Base-by-base conservation (phyloP, 2,113 vertebrate genomes). In the Centrocercus urophasianus region DNA sequence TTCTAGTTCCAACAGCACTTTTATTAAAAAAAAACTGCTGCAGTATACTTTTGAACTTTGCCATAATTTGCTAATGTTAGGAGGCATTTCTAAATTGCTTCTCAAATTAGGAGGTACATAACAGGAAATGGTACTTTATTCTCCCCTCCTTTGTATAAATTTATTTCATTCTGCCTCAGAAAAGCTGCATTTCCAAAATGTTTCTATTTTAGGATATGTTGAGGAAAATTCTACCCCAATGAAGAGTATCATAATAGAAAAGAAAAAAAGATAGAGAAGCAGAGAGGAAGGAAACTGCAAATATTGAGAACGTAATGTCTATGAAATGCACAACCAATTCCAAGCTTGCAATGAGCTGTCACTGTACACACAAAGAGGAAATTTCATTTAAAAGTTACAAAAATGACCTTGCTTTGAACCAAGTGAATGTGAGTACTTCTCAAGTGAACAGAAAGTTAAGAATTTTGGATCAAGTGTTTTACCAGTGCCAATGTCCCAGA, bases 401-500 rank as follows among this genome's bases (percentile, higher is more conserved):
- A 94, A 97, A 90, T 92, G 95, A 89, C 94, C 94, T 97, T 52
- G 52, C 91, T 97, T 95, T 96, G 95, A 97, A 96, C 83, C 82
- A 95, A 93, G 92, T 50, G 83, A 97, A 95, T 95, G 89, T 54
- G 95, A 96, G 91, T 93, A 75, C 86, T 97, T 97, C 92, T 96
- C 89, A 97, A 89, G 78, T 83, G 84, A 93, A 95, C 16, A 32
- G 86, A 94, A 97, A 95, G 90, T 89, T 85, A 96, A 97, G 96
- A 71, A 93, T 79, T 96, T 97, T 96, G 97, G 85, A 95, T 96
- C 95, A 94, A 94, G 95, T 83, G 56, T 95, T 96, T 97, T 86
- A 96, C 89, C 88, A 97, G 87, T 95, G 81, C 93, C 93, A 95
- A 93, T 95, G 63, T 66, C 93, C 95, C 93, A 96, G 93, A 96